Evolutionary conservation across 2,797 vertebrate species (phyloP).

Genomic region (Cuculus canorus): DNA sequence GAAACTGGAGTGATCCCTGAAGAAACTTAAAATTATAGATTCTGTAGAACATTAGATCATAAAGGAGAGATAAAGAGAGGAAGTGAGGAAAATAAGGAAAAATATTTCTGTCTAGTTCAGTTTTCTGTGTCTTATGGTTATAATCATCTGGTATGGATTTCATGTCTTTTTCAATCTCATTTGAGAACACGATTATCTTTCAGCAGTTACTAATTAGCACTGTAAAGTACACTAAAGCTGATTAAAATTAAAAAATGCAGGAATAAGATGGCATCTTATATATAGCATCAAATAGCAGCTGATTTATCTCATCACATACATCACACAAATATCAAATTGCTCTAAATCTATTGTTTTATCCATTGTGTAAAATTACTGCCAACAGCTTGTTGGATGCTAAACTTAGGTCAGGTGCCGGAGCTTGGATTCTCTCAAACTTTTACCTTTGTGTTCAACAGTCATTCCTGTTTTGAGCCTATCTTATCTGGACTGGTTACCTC

Average conservation of each 20-base stretch:
- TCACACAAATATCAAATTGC: not conserved
- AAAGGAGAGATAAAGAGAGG: not conserved
- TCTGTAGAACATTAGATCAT: not conserved
- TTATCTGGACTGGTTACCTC: not conserved
- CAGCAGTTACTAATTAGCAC: not conserved
- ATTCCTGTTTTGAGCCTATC: not conserved
- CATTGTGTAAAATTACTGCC: not conserved
- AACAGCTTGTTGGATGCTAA: not conserved
- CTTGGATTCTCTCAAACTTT: not conserved
- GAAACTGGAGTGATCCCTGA: slow-evolving; percentile 29
- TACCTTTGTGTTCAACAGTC: not conserved
- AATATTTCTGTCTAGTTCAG: not conserved
- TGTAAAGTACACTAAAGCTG: not conserved
- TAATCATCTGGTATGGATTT: not conserved
- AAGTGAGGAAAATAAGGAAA: not conserved
- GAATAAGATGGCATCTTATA: not conserved
- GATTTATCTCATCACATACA: not conserved
- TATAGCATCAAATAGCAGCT: not conserved
- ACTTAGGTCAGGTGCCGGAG: not conserved
- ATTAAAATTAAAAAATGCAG: not conserved
- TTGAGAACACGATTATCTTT: not conserved
- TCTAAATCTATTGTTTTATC: not conserved
- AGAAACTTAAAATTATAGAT: slow-evolving; percentile 30
- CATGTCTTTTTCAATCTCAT: not conserved
- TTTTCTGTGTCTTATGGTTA: not conserved